These are phyloP conservation scores for Actinostola sp. DNA, from an alignment of 92 coral and sea anemone species.

Conservation along the genomic window DNA sequence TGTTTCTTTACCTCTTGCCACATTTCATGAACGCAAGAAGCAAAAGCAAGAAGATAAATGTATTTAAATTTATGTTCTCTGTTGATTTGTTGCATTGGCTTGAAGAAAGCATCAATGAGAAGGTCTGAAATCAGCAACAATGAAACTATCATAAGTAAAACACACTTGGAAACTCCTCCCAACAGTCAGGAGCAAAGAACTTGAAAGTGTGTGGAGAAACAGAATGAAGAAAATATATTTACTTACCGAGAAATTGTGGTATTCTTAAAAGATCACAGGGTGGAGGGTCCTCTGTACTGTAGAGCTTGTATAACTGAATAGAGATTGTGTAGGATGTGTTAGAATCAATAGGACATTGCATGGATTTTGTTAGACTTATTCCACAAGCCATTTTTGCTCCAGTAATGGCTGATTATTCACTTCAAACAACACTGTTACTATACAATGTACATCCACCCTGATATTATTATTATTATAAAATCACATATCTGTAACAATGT, in stretches of 20 bases:
- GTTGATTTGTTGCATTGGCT: slow-evolving; percentile 90
- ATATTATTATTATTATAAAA: too few species aligned
- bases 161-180: neutral
- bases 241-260: slow-evolving; percentile 90
- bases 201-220: too few species aligned
- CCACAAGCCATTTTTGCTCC: too few species aligned
- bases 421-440: too few species aligned
- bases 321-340: too few species aligned
- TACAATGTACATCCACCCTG: too few species aligned
- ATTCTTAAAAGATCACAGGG: slow-evolving; percentile 90
- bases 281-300: slow-evolving; percentile 78
- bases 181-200: neutral
- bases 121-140: slow-evolving; percentile 58
- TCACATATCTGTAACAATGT: too few species aligned
- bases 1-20: slow-evolving; percentile 79
- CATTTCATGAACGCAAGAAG: slow-evolving; percentile 89
- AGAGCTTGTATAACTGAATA: slow-evolving; percentile 87
- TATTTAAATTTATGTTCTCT: slow-evolving; percentile 95
- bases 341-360: too few species aligned
- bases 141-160: neutral
- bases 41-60: slow-evolving; percentile 85
- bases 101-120: slow-evolving; percentile 79
- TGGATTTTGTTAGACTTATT: too few species aligned
- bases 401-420: too few species aligned
- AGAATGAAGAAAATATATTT: neutral